phyloP scores from a whole-genome alignment of 2,888 invertebrate genomes.

The Zaprionus lineosus region DNA sequence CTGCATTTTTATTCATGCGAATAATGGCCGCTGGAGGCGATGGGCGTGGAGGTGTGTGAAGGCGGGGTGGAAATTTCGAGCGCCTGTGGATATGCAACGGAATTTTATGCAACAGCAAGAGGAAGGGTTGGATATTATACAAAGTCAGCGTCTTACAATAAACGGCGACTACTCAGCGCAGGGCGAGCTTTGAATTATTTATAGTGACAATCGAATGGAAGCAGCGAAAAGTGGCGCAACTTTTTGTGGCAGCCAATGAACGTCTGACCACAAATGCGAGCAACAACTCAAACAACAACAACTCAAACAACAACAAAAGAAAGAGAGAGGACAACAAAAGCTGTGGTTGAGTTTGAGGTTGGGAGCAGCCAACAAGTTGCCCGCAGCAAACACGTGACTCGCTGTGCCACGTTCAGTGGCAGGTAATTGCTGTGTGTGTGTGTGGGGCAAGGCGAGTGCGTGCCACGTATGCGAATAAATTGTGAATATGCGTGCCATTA shows the following conservation, averaged over 20 bases:
- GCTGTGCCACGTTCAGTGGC: too few relatives aligned
- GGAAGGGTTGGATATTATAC: too few relatives aligned
- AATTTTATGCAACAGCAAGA: background rate
- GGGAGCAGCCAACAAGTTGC: constrained; percentile 39
- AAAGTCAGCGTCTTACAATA: too few relatives aligned
- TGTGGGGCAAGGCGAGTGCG: background rate
- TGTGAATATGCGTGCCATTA: too few relatives aligned
- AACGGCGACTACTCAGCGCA: too few relatives aligned
- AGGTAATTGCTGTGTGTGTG: too few relatives aligned
- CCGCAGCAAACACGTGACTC: constrained; percentile 31
- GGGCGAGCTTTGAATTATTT: constrained; percentile 16
- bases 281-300: background rate
- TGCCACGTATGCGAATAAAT: too few relatives aligned
- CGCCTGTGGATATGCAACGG: constrained; percentile 1
- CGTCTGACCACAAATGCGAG: too few relatives aligned
- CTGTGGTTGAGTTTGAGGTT: background rate
- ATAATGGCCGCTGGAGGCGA: background rate
- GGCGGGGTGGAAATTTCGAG: too few relatives aligned
- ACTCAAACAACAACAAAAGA: too few relatives aligned
- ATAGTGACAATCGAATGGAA: constrained; percentile 19
- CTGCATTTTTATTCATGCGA: background rate
- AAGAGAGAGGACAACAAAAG: background rate
- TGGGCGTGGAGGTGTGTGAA: too few relatives aligned
- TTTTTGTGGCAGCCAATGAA: constrained; percentile 11
- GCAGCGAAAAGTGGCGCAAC: constrained; percentile 9